Evolutionary conservation across 2,888 invertebrate genomes (phyloP).

Genomic region (Aphidius colemani): DNA sequence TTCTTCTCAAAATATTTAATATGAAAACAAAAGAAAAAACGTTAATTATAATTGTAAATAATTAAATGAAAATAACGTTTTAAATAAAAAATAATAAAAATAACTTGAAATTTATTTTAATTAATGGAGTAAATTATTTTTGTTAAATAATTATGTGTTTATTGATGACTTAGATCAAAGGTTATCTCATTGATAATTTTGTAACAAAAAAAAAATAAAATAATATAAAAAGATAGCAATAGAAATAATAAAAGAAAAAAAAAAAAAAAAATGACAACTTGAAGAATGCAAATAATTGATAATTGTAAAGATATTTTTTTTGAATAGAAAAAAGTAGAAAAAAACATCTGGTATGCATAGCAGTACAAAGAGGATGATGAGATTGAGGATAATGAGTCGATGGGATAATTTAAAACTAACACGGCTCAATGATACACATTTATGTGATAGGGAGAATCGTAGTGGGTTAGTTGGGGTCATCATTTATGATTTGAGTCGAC

Average conservation of each 20-base stretch:
- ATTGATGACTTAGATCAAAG: too few relatives aligned
- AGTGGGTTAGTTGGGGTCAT: conserved; percentile 50
- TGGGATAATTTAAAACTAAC: conserved; percentile 47
- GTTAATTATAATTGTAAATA: too few relatives aligned
- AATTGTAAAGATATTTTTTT: not conserved
- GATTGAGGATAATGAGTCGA: conserved; percentile 47
- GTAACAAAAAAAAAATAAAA: too few relatives aligned
- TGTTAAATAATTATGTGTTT: conserved; percentile 7
- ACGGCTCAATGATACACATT: conserved; percentile 38
- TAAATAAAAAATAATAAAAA: too few relatives aligned
- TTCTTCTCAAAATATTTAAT: too few relatives aligned
- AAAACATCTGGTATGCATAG: not conserved
- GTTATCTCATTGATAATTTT: too few relatives aligned
- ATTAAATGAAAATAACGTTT: too few relatives aligned
- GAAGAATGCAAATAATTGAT: not conserved
- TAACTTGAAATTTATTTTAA: too few relatives aligned
- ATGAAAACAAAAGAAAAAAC: too few relatives aligned
- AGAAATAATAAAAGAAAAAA: conserved; percentile 28
- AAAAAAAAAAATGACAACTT: conserved; percentile 24
- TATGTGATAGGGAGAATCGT: conserved; percentile 27
- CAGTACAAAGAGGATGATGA: conserved; percentile 38
- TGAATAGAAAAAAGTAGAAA: not conserved
- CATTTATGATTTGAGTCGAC: conserved; percentile 51
- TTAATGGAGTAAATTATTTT: not conserved
- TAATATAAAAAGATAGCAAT: not conserved